Percentiles rank a stretch among this genome's conserved stretches.
Conservation (phyloP, 2,888 invertebrate genomes). For the Catonia carolina region DNA sequence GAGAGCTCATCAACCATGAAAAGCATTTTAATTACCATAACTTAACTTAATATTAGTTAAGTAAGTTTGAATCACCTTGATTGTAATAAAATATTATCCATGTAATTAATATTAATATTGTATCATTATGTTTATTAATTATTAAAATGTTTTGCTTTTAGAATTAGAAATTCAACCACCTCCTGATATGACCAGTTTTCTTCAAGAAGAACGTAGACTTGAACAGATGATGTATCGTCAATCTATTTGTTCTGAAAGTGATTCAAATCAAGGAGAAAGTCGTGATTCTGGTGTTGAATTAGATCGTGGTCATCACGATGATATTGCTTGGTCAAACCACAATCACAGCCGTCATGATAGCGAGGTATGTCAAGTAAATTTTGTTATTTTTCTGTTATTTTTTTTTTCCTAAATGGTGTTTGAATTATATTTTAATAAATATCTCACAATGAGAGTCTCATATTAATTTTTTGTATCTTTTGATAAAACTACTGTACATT, state of each 20-base stretch:
- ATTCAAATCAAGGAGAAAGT: slow-evolving; percentile 51
- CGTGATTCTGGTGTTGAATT: slow-evolving; percentile 74
- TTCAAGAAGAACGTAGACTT: slow-evolving; percentile 72
- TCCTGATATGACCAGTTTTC: slow-evolving; percentile 70
- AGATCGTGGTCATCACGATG: slow-evolving; percentile 42
- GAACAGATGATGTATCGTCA: slow-evolving; percentile 71
- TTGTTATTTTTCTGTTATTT: neutral
- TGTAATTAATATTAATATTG: neutral
- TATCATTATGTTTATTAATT: neutral
- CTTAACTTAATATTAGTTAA: too few species aligned
- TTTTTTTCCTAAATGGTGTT: neutral
- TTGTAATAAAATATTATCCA: too few species aligned
- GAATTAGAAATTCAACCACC: slow-evolving; percentile 63
- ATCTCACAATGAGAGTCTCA: too few species aligned
- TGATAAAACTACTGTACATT: too few species aligned
- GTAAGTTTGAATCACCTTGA: too few species aligned
- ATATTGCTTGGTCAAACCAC: slow-evolving; percentile 42
- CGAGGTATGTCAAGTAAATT: slow-evolving; percentile 47
- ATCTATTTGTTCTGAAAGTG: slow-evolving; percentile 58
- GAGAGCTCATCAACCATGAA: too few species aligned
- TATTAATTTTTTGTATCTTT: too few species aligned
- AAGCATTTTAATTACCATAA: too few species aligned
- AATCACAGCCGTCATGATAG: slow-evolving; percentile 76
- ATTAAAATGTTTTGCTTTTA: slow-evolving; percentile 32
- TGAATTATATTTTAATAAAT: neutral